Conservation (phyloP, 2,113 vertebrate genomes). For the Phoenicopterus ruber region DNA sequence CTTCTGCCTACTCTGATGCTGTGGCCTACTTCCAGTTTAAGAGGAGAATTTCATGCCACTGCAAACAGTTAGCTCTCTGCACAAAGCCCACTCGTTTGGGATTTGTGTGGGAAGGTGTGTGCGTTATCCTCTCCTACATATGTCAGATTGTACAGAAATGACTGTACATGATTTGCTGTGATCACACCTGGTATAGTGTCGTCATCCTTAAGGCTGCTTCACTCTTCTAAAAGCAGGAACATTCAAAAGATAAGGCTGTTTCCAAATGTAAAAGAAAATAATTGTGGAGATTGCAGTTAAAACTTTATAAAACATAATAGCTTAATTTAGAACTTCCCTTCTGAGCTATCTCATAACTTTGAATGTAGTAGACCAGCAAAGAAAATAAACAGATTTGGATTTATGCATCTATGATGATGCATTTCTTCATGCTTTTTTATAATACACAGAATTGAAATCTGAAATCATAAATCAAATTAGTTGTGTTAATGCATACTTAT, state of each 20-base stretch:
- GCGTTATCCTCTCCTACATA: neutral
- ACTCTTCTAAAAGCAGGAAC: neutral
- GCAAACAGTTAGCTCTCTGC: neutral
- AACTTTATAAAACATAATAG: neutral
- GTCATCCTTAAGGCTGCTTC: neutral
- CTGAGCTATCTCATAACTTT: neutral
- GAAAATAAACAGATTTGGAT: neutral
- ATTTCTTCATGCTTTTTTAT: neutral
- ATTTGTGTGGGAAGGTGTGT: constrained; percentile 23
- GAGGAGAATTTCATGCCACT: neutral
- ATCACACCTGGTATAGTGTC: neutral
- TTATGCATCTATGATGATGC: neutral
- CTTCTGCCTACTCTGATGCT: neutral
- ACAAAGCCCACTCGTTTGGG: neutral
- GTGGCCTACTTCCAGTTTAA: constrained; percentile 12
- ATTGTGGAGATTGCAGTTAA: neutral
- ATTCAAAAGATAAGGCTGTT: neutral
- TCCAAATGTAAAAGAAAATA: neutral
- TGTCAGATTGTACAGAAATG: constrained; percentile 15
- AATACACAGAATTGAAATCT: neutral
- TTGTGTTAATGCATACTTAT: neutral
- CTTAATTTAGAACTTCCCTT: neutral
- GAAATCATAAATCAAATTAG: neutral
- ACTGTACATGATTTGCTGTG: neutral
- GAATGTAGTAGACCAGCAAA: neutral